Conservation (phyloP, 2,888 invertebrate species). For the Nymphalis urticae region DNA sequence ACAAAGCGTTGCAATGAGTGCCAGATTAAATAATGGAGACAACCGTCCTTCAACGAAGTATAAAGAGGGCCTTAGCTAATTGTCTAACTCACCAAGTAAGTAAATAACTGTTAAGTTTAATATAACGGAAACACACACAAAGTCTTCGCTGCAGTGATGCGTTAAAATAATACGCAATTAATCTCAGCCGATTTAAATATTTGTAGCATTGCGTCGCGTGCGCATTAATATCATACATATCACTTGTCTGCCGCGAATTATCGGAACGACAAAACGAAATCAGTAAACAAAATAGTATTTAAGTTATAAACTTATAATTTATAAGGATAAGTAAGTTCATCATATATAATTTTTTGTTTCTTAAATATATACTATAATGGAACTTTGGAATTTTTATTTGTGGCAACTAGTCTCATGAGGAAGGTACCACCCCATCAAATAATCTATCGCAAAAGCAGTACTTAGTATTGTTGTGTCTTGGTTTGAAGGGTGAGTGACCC, state of each 20-base stretch:
- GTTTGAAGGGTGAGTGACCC: no score
- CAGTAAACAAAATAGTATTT: slow-evolving; percentile 44
- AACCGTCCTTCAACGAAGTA: no score
- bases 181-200: slow-evolving; percentile 33
- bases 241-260: slow-evolving; percentile 43
- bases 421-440: no score
- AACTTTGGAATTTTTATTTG: no score
- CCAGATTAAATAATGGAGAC: no score
- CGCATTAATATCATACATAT: slow-evolving; percentile 50
- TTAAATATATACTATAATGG: no score
- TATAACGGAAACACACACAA: slow-evolving; percentile 12
- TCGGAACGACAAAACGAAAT: slow-evolving; percentile 52
- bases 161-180: slow-evolving; percentile 25
- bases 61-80: not conserved
- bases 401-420: no score
- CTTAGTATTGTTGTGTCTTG: no score
- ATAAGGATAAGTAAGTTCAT: not conserved
- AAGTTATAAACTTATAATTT: slow-evolving; percentile 23
- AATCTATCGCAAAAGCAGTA: no score
- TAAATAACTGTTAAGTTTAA: not conserved
- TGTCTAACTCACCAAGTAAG: not conserved
- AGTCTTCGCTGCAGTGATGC: not conserved
- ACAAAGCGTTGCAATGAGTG: no score
- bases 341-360: not conserved
- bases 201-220: slow-evolving; percentile 47